Percentiles rank a stretch among this genome's conserved stretches.
Conservation (phyloP, 2,888 invertebrate species). For the Hirtodrosophila confusa region DNA sequence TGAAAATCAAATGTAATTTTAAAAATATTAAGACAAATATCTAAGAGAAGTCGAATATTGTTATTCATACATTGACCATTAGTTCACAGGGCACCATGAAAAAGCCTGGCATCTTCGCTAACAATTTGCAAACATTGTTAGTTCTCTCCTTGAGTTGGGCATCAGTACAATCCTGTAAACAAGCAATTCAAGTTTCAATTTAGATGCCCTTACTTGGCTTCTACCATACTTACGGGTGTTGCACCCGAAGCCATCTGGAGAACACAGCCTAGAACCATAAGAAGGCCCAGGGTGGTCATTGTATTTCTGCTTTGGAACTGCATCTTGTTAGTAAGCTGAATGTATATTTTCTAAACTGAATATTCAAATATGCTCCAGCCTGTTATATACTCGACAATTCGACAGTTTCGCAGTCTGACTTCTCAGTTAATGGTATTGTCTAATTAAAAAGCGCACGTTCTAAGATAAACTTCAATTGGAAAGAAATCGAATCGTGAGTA, state of each 20-base stretch:
- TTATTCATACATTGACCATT: no score
- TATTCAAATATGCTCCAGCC: neutral
- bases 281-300: slow-evolving; percentile 10
- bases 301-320: slow-evolving; percentile 6
- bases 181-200: neutral
- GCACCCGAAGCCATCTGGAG: neutral
- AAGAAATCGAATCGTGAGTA: neutral
- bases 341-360: slow-evolving; percentile 11
- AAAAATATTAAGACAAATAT: no score
- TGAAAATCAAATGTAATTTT: slow-evolving; percentile 1
- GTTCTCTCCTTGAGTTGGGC: fast-evolving
- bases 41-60: no score
- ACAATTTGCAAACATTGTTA: no score
- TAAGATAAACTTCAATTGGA: neutral
- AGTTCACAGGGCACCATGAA: no score
- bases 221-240: neutral
- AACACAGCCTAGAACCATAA: slow-evolving; percentile 9
- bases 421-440: slow-evolving; percentile 8
- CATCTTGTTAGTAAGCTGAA: slow-evolving; percentile 16
- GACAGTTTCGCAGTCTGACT: no score
- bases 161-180: neutral
- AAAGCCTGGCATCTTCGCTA: no score
- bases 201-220: neutral
- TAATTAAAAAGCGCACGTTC: slow-evolving; percentile 2
- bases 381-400: slow-evolving; percentile 23